phyloP scores from a whole-genome alignment of 37 sponge, comb jelly and placozoan species.

The Crambe crambe region DNA sequence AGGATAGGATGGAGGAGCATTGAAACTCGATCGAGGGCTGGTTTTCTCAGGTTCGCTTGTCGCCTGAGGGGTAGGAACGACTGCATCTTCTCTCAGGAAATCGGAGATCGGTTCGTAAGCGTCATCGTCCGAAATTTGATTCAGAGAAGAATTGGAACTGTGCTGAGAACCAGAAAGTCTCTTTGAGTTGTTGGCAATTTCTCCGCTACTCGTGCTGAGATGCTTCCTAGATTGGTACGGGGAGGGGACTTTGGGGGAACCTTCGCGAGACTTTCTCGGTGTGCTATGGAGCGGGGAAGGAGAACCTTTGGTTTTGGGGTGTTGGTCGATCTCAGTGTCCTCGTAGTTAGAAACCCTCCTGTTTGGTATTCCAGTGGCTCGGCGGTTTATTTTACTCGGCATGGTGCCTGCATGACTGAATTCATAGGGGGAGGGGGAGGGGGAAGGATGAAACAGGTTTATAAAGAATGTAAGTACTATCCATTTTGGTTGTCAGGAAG shows the following conservation, averaged over 20 bases:
- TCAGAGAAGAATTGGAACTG: slow-evolving; percentile 10
- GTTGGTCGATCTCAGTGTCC: neutral
- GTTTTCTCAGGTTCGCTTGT: neutral
- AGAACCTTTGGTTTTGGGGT: neutral
- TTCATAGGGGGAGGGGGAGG: neutral
- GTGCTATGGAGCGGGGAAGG: neutral
- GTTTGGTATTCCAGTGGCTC: slow-evolving; percentile 17
- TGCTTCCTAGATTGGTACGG: neutral
- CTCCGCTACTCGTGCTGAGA: neutral
- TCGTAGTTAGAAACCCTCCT: neutral
- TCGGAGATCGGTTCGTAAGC: slow-evolving; percentile 11
- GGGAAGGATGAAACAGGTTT: no score
- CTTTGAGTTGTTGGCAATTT: neutral
- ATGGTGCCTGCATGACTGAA: no score
- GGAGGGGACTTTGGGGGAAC: neutral
- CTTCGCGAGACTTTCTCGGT: neutral
- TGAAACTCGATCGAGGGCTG: neutral
- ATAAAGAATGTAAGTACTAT: no score
- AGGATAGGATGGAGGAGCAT: slow-evolving; percentile 8
- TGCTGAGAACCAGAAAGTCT: neutral
- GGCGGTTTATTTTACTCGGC: neutral
- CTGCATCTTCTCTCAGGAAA: neutral
- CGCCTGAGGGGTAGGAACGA: neutral
- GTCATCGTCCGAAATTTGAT: slow-evolving; percentile 10
- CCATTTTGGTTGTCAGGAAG: no score